A percentile compares a stretch with the other conserved stretches of the same genome.
These are phyloP conservation scores for Lutjanus erythropterus DNA, from an alignment of 2,113 vertebrate genomes.

Conservation along the genomic window DNA sequence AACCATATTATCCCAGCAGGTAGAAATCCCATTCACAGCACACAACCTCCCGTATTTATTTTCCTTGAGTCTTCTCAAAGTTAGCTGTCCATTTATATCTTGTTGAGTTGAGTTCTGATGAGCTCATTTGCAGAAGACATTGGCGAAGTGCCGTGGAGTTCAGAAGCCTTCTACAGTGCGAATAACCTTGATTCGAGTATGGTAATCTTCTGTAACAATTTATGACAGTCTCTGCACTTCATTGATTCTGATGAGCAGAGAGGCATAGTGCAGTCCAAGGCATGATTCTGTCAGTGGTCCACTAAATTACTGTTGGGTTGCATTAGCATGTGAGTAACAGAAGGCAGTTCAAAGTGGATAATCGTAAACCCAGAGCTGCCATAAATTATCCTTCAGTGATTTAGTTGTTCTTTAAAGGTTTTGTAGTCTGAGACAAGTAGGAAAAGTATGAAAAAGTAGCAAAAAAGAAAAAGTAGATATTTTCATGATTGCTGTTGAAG, in stretches of 20 bases:
- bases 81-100: not conserved
- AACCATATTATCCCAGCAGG: not conserved
- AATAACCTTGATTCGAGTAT: not conserved
- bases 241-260: not conserved
- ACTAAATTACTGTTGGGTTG: not conserved
- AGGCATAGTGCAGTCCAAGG: not conserved
- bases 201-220: not conserved
- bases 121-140: not conserved
- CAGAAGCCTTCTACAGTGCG: not conserved
- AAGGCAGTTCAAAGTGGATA: not conserved
- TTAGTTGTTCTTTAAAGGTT: not conserved
- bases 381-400: not conserved
- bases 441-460: not conserved
- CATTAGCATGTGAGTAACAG: not conserved
- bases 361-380: not conserved
- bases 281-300: not conserved
- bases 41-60: not conserved
- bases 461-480: constrained; percentile 7
- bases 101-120: not conserved
- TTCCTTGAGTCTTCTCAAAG: not conserved
- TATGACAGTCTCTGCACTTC: constrained; percentile 3
- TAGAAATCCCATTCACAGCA: not conserved
- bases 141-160: not conserved
- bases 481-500: constrained; percentile 62
- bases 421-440: not conserved